These are phyloP conservation scores for Hemistola chrysoprasaria DNA, from an alignment of 2,888 invertebrate species.

Conservation along the genomic window DNA sequence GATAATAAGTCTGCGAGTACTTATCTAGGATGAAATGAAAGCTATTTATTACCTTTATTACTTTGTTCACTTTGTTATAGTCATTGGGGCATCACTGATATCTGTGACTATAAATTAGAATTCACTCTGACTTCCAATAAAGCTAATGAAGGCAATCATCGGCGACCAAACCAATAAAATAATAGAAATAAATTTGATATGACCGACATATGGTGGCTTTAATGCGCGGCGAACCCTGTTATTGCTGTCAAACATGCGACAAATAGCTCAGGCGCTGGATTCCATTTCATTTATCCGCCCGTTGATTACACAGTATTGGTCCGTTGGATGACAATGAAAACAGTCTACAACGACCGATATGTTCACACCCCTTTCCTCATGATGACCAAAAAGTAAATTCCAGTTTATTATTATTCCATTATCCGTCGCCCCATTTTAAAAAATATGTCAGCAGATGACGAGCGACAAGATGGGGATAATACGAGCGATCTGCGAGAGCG, in stretches of 20 bases:
- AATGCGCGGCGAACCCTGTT: slow-evolving; percentile 78
- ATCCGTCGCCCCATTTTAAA: slow-evolving; percentile 77
- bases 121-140: slow-evolving; percentile 79
- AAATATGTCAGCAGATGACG: slow-evolving; percentile 80
- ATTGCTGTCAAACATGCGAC: slow-evolving; percentile 82
- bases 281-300: slow-evolving; percentile 72
- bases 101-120: slow-evolving; percentile 76
- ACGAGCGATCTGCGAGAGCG: slow-evolving; percentile 59
- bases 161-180: slow-evolving; percentile 76
- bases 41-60: slow-evolving; percentile 75
- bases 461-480: slow-evolving; percentile 57
- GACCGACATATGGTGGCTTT: slow-evolving; percentile 79
- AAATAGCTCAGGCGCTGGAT: slow-evolving; percentile 70
- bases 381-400: slow-evolving; percentile 82
- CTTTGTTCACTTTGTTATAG: slow-evolving; percentile 74
- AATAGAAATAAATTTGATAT: slow-evolving; percentile 82
- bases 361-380: slow-evolving; percentile 79
- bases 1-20: slow-evolving; percentile 42
- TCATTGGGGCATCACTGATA: slow-evolving; percentile 74
- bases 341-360: slow-evolving; percentile 72
- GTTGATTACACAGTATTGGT: slow-evolving; percentile 80
- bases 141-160: slow-evolving; percentile 80
- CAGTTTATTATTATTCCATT: slow-evolving; percentile 83
- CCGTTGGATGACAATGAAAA: slow-evolving; percentile 73
- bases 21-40: slow-evolving; percentile 51